These are phyloP conservation scores for Paradisaea rubra DNA, from an alignment of 2,113 vertebrate species.

Conservation along the genomic window DNA sequence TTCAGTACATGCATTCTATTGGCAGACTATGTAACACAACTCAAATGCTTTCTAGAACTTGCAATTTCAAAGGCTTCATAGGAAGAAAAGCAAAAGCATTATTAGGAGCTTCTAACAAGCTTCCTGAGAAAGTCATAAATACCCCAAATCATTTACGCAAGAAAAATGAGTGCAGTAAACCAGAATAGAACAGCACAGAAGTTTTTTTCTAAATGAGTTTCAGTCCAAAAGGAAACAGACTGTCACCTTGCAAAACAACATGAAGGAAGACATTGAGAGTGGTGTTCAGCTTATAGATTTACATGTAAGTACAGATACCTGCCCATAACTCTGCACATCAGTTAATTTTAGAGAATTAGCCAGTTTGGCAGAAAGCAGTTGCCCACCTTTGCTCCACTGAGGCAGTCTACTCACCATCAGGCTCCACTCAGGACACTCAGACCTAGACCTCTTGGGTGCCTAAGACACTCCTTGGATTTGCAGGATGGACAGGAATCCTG, in stretches of 20 bases:
- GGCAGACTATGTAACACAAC: background rate
- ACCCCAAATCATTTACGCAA: background rate
- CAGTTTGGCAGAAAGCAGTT: background rate
- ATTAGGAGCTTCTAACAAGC: background rate
- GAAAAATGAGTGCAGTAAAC: background rate
- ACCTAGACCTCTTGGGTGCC: background rate
- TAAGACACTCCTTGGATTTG: background rate
- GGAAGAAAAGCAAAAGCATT: background rate
- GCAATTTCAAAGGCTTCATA: background rate
- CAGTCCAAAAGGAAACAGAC: background rate
- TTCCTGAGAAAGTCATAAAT: background rate
- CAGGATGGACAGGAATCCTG: background rate
- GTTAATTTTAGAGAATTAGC: background rate
- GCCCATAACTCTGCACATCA: background rate
- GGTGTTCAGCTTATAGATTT: background rate
- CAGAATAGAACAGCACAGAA: background rate
- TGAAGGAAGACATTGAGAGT: background rate
- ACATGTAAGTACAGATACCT: background rate
- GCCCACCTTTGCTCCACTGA: background rate
- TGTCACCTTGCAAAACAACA: background rate
- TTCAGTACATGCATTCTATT: background rate
- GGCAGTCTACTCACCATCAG: background rate
- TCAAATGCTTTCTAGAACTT: background rate
- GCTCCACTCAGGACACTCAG: background rate
- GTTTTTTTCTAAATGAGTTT: background rate